Conservation (phyloP, 2,113 vertebrate species). For the Picathartes gymnocephalus region DNA sequence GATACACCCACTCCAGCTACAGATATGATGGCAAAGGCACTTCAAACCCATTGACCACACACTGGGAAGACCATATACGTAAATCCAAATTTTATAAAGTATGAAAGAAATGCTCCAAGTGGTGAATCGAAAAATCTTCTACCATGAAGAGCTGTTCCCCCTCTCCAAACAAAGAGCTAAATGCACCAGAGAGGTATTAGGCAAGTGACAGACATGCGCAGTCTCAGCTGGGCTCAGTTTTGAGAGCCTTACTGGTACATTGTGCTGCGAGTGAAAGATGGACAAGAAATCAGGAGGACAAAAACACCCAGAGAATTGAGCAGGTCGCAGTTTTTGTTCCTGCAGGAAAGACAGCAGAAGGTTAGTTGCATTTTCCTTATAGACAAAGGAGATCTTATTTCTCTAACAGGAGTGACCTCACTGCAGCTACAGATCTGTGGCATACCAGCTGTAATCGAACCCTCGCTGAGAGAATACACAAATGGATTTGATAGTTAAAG, state of each 20-base stretch:
- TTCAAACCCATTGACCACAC: constrained; percentile 24
- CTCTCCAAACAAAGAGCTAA: constrained; percentile 59
- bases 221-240: constrained; percentile 35
- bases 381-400: constrained; percentile 57
- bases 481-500: constrained; percentile 50
- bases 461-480: constrained; percentile 50
- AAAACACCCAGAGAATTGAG: constrained; percentile 44
- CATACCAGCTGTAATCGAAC: constrained; percentile 47
- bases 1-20: neutral
- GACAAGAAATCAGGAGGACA: constrained; percentile 52
- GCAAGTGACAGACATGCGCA: constrained; percentile 40
- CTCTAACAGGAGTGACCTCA: constrained; percentile 52
- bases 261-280: constrained; percentile 21
- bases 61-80: neutral
- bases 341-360: constrained; percentile 67
- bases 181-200: constrained; percentile 48
- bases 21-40: constrained; percentile 38
- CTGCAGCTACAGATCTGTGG: constrained; percentile 48
- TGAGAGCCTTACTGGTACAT: neutral
- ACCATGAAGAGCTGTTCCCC: constrained; percentile 29
- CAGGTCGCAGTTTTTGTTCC: constrained; percentile 60
- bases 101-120: constrained; percentile 37
- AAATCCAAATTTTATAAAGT: neutral
- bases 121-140: constrained; percentile 42
- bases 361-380: constrained; percentile 62